Evolutionary conservation across 2,888 invertebrate species (phyloP).

Genomic region (Pachliopta kotzebuea): DNA sequence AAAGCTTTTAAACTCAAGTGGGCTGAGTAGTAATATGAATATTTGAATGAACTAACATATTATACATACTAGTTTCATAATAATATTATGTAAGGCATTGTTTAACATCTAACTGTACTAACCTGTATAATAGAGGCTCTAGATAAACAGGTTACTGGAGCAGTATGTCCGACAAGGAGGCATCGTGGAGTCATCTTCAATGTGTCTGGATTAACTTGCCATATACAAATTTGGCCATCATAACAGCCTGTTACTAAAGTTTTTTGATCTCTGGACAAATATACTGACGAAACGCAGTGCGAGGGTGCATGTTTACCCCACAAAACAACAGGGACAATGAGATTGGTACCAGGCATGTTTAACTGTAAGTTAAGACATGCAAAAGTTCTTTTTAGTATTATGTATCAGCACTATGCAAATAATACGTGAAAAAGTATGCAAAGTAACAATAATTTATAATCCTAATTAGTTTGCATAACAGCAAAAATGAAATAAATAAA

Average conservation of each 20-base stretch:
- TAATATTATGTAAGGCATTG: too few relatives aligned
- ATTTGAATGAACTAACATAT: too few relatives aligned
- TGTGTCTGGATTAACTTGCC: conserved; percentile 89
- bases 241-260: conserved; percentile 98
- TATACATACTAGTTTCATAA: too few relatives aligned
- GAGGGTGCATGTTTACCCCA: conserved; percentile 99
- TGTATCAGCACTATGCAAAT: too few relatives aligned
- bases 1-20: too few relatives aligned
- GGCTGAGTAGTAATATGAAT: too few relatives aligned
- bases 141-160: conserved; percentile 94
- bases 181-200: conserved; percentile 95
- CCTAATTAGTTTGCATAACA: conserved; percentile 54
- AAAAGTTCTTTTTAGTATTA: too few relatives aligned
- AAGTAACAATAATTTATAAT: not conserved
- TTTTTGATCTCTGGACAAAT: conserved; percentile 94
- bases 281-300: conserved; percentile 96
- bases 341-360: conserved; percentile 89
- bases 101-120: conserved; percentile 6
- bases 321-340: conserved; percentile 97
- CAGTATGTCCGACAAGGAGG: conserved; percentile 95
- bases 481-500: conserved; percentile 40
- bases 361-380: conserved; percentile 35
- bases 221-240: conserved; percentile 98
- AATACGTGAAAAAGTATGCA: too few relatives aligned
- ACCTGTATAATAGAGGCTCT: conserved; percentile 87